phyloP scores from a whole-genome alignment of 1,140 invertebrate species.

The Heliconius himera region DNA sequence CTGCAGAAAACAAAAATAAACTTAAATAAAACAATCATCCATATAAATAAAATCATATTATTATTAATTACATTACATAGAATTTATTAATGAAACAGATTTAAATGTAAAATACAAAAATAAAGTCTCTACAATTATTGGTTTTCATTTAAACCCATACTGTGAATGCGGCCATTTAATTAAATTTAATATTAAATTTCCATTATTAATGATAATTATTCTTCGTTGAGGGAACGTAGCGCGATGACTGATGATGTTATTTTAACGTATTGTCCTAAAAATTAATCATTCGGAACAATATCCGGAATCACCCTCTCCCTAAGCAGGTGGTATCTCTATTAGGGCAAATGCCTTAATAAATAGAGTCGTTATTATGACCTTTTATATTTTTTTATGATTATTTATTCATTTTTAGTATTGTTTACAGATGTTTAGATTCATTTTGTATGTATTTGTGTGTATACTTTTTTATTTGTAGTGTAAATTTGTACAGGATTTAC shows the following conservation, averaged over 20 bases:
- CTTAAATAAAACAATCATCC: too few species aligned
- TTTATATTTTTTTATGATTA: background rate
- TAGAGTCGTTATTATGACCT: background rate
- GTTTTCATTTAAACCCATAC: too few species aligned
- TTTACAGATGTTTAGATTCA: background rate
- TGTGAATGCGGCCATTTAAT: background rate
- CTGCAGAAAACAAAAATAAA: too few species aligned
- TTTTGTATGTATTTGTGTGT: too few species aligned
- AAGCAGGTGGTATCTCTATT: slow-evolving; percentile 27
- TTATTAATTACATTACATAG: too few species aligned
- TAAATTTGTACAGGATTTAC: too few species aligned
- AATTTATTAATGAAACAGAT: too few species aligned
- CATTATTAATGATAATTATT: slow-evolving; percentile 20
- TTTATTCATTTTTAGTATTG: background rate
- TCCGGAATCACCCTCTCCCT: slow-evolving; percentile 9
- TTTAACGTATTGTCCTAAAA: slow-evolving; percentile 22
- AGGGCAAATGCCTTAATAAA: slow-evolving; percentile 11
- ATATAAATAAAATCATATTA: too few species aligned
- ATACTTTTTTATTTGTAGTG: too few species aligned
- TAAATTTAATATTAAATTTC: slow-evolving; percentile 17
- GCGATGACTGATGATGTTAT: slow-evolving; percentile 8
- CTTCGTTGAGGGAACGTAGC: background rate
- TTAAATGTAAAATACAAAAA: too few species aligned
- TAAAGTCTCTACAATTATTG: too few species aligned
- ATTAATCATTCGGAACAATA: slow-evolving; percentile 31